These are phyloP conservation scores for Onychostruthus taczanowskii DNA, from an alignment of 2,113 vertebrate genomes.

Conservation along the genomic window DNA sequence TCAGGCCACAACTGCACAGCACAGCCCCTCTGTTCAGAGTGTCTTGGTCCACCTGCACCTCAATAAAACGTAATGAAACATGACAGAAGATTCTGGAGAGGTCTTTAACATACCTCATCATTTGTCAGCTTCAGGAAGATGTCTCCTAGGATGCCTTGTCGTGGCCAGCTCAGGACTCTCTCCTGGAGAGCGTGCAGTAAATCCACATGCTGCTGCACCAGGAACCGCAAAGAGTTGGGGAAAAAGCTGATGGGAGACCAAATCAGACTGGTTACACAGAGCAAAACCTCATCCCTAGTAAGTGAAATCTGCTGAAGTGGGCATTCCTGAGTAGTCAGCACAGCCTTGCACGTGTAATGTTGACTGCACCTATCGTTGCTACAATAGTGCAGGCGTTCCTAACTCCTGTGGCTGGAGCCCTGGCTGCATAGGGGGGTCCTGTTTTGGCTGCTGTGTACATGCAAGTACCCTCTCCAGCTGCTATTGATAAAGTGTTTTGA, in stretches of 20 bases:
- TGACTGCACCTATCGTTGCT: too few species aligned
- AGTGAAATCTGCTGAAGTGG: not conserved
- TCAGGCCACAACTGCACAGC: not conserved
- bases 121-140: conserved; percentile 94
- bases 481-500: not conserved
- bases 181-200: conserved; percentile 93
- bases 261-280: conserved; percentile 9
- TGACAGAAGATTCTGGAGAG: not conserved
- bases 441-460: not conserved
- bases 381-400: not conserved
- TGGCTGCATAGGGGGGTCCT: not conserved
- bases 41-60: not conserved
- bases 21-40: not conserved
- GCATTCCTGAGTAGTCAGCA: not conserved
- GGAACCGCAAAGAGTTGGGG: conserved; percentile 89
- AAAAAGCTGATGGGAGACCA: conserved; percentile 80
- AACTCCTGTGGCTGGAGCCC: not conserved
- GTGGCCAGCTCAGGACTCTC: conserved; percentile 89
- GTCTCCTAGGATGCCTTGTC: conserved; percentile 95
- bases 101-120: conserved; percentile 82
- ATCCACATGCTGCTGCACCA: conserved; percentile 95
- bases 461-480: not conserved
- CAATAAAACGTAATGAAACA: not conserved
- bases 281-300: not conserved
- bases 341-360: not conserved